These are phyloP conservation scores for Athalia circularis DNA, from an alignment of 2,888 invertebrate species.

Conservation along the genomic window DNA sequence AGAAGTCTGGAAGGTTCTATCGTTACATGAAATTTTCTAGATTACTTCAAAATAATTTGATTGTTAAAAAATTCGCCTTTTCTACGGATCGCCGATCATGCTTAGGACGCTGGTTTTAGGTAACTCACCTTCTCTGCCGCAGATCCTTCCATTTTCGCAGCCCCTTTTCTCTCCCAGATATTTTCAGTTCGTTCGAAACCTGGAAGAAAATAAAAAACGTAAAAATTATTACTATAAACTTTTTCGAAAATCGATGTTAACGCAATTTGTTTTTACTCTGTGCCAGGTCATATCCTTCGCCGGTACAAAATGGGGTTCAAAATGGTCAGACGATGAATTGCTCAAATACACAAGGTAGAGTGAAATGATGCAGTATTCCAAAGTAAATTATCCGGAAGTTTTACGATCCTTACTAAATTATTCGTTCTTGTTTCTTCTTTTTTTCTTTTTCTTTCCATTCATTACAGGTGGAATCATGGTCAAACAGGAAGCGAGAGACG, in stretches of 20 bases:
- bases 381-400: neutral
- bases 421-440: too few species aligned
- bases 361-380: neutral
- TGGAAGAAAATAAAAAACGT: neutral
- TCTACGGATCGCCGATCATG: too few species aligned
- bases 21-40: neutral
- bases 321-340: conserved; percentile 70
- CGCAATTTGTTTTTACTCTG: conserved; percentile 34
- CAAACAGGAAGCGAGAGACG: conserved; percentile 86
- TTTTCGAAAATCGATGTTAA: neutral
- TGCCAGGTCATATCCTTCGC: conserved; percentile 72
- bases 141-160: conserved; percentile 22
- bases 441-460: neutral
- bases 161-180: neutral
- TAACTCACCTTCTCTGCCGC: too few species aligned
- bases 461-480: conserved; percentile 68
- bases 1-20: neutral
- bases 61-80: neutral
- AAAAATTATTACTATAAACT: neutral
- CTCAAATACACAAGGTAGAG: conserved; percentile 65
- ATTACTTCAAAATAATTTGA: neutral
- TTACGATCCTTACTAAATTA: neutral
- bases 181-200: neutral
- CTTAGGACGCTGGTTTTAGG: too few species aligned
- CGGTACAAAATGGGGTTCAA: conserved; percentile 69